Evolutionary conservation across 1,140 invertebrate species (phyloP).

Genomic region (Cotesia vestalis): DNA sequence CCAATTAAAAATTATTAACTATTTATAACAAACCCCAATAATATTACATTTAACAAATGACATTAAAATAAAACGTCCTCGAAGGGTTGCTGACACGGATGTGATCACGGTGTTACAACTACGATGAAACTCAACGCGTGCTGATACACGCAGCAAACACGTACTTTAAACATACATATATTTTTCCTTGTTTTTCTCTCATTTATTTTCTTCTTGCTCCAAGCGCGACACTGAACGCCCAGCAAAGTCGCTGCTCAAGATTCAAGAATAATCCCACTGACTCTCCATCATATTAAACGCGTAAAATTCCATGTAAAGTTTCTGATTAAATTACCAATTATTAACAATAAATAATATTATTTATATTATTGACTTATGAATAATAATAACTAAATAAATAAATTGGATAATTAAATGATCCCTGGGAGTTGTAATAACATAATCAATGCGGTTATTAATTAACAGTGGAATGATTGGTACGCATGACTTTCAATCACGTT

Average conservation of each 20-base stretch:
- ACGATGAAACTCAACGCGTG: slow-evolving; percentile 34
- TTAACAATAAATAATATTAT: too few relatives aligned
- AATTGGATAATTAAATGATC: neutral
- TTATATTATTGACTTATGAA: too few relatives aligned
- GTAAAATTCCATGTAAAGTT: too few relatives aligned
- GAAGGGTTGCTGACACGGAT: slow-evolving; percentile 47
- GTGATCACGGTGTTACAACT: slow-evolving; percentile 29
- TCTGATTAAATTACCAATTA: too few relatives aligned
- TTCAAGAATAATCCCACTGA: neutral
- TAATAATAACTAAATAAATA: too few relatives aligned
- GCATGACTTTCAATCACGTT: slow-evolving; percentile 8
- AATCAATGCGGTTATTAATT: neutral
- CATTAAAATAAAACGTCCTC: slow-evolving; percentile 16
- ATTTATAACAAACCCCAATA: neutral
- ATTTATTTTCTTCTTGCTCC: slow-evolving; percentile 3
- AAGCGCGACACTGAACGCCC: slow-evolving; percentile 1
- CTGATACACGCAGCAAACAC: slow-evolving; percentile 42
- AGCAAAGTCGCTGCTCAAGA: neutral
- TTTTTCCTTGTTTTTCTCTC: slow-evolving; percentile 31
- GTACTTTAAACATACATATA: slow-evolving; percentile 31
- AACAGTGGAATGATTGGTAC: slow-evolving; percentile 4
- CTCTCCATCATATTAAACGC: too few relatives aligned
- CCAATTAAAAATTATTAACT: neutral
- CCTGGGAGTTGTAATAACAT: neutral
- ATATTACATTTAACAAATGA: neutral